Evolutionary conservation across 2,888 invertebrate species (phyloP), one percentile per base, ranked within the genome.

Genomic region (Pedicia rivosa): DNA sequence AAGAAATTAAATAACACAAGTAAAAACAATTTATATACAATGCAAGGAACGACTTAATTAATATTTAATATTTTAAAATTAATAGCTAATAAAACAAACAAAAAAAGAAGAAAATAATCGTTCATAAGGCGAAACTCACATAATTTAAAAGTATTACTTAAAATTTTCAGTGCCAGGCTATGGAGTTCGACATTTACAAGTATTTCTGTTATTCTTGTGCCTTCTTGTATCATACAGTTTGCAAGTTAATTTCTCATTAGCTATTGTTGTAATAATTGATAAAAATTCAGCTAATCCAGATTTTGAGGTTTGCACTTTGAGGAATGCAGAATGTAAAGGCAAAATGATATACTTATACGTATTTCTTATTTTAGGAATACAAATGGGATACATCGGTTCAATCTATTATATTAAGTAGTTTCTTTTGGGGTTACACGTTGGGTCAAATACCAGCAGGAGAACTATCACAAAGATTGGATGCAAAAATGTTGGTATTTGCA

Each of bases 391-490:
- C 65, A 39, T 50, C 59, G 7, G 66, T 68, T 8, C 66, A 68
- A 45, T 61, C 68, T 0, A 49, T 73, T 39, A 66, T 82, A 25
- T 58, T 80, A 7, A 79, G 79, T 6, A 77, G 82, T 1, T 83
- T 82, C 56, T 81, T 82, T 56, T 78, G 79, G 78, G 83, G 83
- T 2, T 83, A 84, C 52, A 66, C 79, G 2, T 46, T 76, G 5
- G 72, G 77, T 14, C 83, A 84, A 57, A 58, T 83, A 2, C 76
- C 77, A 0, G 72, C 73, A 0, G 78, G 80, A 0, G 66, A 76
- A 43, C 53, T 90, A 34, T 79, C 81, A 0, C 74, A 76, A 48
- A 65, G 64, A 4, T 74, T 75, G 53, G 88, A 90, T 0, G 79
- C 81, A 0, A 81, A 81, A 52, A 62, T 69, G 35, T 65, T 87